Conservation (phyloP, 2,113 vertebrate species). For the Mormyrus lacerda region DNA sequence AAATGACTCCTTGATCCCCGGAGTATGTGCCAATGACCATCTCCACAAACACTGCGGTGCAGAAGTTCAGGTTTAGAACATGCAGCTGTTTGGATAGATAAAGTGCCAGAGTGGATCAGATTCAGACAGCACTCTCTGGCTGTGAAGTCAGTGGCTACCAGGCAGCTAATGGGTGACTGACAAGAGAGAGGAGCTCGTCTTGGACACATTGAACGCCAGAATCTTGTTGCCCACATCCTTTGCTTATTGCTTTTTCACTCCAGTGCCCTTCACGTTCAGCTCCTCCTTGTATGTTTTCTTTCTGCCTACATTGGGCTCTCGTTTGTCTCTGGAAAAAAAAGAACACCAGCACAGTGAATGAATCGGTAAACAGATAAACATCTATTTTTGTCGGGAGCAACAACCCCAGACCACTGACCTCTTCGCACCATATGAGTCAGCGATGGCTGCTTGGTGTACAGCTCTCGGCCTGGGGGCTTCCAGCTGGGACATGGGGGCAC, state of each 20-base stretch:
- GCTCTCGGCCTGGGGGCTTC: slow-evolving; percentile 46
- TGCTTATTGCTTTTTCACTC: slow-evolving; percentile 56
- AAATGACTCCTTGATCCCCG: neutral
- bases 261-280: slow-evolving; percentile 53
- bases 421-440: slow-evolving; percentile 34
- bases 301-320: slow-evolving; percentile 28
- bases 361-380: neutral
- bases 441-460: slow-evolving; percentile 45
- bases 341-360: slow-evolving; percentile 25
- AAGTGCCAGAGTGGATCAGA: neutral
- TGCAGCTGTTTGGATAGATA: neutral
- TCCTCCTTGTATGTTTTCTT: slow-evolving; percentile 37
- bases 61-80: neutral
- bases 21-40: neutral
- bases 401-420: slow-evolving; percentile 58
- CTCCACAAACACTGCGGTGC: neutral
- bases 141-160: neutral
- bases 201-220: neutral
- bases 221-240: slow-evolving; percentile 30
- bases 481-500: slow-evolving; percentile 38
- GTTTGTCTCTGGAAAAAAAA: slow-evolving; percentile 57
- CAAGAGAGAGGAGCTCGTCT: neutral
- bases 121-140: neutral
- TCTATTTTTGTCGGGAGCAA: neutral
- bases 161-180: slow-evolving; percentile 1